A percentile compares a stretch with the other conserved stretches of the same genome.
Evolutionary conservation across 2,113 vertebrate genomes (phyloP).

Genomic region (Bubo blakistoni): DNA sequence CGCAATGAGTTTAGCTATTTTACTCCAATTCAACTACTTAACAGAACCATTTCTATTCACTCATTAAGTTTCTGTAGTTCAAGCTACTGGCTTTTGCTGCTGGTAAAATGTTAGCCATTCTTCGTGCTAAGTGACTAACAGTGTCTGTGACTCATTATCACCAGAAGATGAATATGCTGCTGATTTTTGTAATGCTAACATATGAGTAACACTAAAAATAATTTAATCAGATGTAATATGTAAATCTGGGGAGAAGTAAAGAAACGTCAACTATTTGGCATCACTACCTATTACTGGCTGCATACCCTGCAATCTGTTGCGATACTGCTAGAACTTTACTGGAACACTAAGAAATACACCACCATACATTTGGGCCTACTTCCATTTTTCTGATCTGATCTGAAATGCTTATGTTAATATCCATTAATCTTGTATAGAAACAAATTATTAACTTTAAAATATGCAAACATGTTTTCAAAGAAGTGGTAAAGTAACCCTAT

Average conservation of each 20-base stretch:
- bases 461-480: no score
- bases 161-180: slow-evolving; percentile 18
- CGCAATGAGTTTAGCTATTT: neutral
- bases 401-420: neutral
- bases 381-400: neutral
- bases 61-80: neutral
- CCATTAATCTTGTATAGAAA: neutral
- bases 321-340: neutral
- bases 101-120: neutral
- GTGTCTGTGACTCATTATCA: slow-evolving; percentile 53
- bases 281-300: neutral
- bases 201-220: slow-evolving; percentile 15
- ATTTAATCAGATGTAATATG: neutral
- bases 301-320: rapidly evolving
- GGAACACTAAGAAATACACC: neutral
- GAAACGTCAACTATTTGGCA: neutral
- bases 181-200: neutral
- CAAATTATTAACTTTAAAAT: neutral
- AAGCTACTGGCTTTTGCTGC: neutral
- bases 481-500: neutral
- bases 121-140: neutral
- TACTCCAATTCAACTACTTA: neutral
- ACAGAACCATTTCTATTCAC: neutral
- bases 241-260: neutral
- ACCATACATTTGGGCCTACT: neutral